Conservation (phyloP, 2,888 invertebrate genomes). For the Herminia tarsipennalis region DNA sequence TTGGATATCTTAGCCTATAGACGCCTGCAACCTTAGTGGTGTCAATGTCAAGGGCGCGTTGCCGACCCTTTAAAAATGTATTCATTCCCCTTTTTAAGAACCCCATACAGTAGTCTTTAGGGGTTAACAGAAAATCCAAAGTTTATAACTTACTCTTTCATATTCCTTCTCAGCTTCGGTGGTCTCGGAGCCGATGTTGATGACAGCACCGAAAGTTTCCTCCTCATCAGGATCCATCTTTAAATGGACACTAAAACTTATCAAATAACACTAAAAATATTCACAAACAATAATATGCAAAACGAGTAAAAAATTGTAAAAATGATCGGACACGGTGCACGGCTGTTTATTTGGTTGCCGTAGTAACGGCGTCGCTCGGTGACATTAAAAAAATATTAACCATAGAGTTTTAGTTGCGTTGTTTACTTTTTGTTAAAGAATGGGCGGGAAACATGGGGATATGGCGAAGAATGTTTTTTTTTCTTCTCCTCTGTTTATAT, state of each 20-base stretch:
- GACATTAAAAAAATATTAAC: slow-evolving; percentile 10
- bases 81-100: no score
- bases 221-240: slow-evolving; percentile 63
- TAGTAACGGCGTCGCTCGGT: slow-evolving; percentile 47
- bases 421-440: slow-evolving; percentile 1
- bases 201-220: slow-evolving; percentile 62
- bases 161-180: slow-evolving; percentile 78
- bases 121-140: no score
- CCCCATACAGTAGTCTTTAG: no score
- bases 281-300: slow-evolving; percentile 45
- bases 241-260: slow-evolving; percentile 23
- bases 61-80: no score
- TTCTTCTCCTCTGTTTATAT: no score
- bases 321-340: slow-evolving; percentile 27
- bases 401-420: neutral
- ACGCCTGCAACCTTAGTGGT: no score
- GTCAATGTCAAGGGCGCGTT: no score
- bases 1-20: no score
- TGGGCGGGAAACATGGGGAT: no score
- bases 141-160: slow-evolving; percentile 58
- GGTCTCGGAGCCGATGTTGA: slow-evolving; percentile 68
- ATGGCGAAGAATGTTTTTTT: no score
- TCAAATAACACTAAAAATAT: slow-evolving; percentile 34
- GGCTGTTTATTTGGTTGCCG: slow-evolving; percentile 49
- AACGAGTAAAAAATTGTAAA: slow-evolving; percentile 45